Conservation (phyloP, 1,140 invertebrate genomes). For the Drosophila prosaltans region DNA sequence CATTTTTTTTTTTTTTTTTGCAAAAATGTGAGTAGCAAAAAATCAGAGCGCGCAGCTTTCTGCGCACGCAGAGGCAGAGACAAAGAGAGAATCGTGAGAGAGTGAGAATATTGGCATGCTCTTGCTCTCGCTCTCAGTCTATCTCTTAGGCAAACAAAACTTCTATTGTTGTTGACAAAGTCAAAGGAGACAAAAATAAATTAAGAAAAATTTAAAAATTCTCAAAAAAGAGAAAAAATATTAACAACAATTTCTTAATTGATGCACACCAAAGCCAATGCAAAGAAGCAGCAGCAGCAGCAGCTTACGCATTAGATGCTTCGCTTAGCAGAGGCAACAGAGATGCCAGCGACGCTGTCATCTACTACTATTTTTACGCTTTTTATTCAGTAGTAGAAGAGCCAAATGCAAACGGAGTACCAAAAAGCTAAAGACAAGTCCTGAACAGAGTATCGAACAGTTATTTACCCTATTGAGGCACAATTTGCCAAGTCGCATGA, state of each 20-base stretch:
- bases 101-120: neutral
- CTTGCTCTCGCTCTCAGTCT: neutral
- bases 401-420: constrained; percentile 5
- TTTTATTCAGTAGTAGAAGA: constrained; percentile 6
- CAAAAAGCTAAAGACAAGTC: neutral
- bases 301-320: no score
- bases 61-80: constrained; percentile 57
- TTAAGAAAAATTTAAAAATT: constrained; percentile 13
- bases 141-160: constrained; percentile 5
- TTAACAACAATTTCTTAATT: constrained; percentile 1
- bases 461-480: neutral
- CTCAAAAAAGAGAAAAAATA: neutral
- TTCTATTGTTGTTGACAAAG: neutral
- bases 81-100: constrained; percentile 10
- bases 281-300: neutral
- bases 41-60: constrained; percentile 62
- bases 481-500: no score
- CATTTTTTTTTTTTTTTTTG: neutral
- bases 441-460: neutral
- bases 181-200: neutral
- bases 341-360: neutral
- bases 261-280: constrained; percentile 25
- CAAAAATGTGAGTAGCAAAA: constrained; percentile 14
- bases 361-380: constrained; percentile 1
- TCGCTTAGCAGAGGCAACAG: neutral